Evolutionary conservation across 2,113 vertebrate species (phyloP).

Genomic region (Todiramphus saurophagus): DNA sequence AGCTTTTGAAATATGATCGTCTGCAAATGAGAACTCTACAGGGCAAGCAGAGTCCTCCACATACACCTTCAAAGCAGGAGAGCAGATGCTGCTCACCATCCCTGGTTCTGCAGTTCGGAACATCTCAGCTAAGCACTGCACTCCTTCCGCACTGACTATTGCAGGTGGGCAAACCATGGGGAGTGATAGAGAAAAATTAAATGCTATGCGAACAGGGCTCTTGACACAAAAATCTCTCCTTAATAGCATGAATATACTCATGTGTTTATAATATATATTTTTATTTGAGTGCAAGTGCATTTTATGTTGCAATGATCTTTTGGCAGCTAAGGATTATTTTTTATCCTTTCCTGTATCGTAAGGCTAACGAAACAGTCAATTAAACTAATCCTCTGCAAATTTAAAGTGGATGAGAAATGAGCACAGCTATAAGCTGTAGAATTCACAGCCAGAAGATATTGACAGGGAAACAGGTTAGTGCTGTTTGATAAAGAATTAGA

Average conservation of each 20-base stretch:
- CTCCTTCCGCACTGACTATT: background rate
- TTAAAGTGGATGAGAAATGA: conserved; percentile 30
- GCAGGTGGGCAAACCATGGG: background rate
- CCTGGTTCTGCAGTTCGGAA: background rate
- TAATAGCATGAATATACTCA: background rate
- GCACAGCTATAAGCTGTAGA: conserved; percentile 6
- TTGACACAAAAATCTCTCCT: conserved; percentile 12
- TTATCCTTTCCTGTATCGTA: conserved; percentile 37
- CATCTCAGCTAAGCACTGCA: background rate
- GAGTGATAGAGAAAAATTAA: background rate
- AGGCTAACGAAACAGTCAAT: conserved; percentile 54
- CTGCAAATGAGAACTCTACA: conserved; percentile 35
- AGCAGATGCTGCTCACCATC: conserved; percentile 8
- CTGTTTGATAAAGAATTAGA: conserved; percentile 37
- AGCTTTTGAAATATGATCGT: conserved; percentile 30
- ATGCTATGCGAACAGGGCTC: background rate
- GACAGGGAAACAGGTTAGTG: conserved; percentile 4
- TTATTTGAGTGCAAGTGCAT: background rate
- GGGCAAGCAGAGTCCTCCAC: background rate
- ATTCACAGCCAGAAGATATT: background rate
- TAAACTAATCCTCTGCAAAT: conserved; percentile 59
- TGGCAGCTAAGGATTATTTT: conserved; percentile 2
- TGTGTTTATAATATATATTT: background rate
- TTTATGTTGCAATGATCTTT: background rate
- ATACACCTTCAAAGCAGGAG: background rate